Base-by-base conservation (phyloP, 2,888 invertebrate species). In the Kuschelorhynchus macadamiae region DNA sequence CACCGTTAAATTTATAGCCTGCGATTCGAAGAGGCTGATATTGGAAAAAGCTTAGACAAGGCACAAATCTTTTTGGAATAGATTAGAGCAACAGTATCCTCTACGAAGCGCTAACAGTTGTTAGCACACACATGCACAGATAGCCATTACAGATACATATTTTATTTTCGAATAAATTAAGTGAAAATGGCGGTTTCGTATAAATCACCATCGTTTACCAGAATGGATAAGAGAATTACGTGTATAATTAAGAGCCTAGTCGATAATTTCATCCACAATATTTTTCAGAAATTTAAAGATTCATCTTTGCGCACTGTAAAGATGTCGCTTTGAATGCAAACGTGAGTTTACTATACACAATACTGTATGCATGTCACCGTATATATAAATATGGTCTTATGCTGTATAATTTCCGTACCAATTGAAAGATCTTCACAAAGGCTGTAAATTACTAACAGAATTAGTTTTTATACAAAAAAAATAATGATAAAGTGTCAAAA, bases 31-130 rank as follows among this genome's bases (percentile, higher is more conserved):
- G 25, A 16, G 16, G 47, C 20, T 42, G 63, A 63, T 63, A 63
- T 63, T 55, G 63, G 63, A 63, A 63, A 62, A 55, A 46, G 63
- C 44, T 63, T 52, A 52, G 63, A 63, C 55, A 63, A 63, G 53
- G 47, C 63, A 63, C 63, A 63, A 63, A 63, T 63, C 63, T 63
- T 47, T 55, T 52, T 63, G 55, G 55, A 63, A 63, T 63, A 63
- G 63, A 63, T 63, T 63, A 55, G 55, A 46, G 20, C 32, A 14
- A 33, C 44, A 61, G 44, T 44, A 61, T 61, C 61, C 61, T 61
- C 42, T 52, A 44, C 30, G 42, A 52, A 47, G 50, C 50, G 47
- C 57, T 50, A 61, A 61, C 61, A 61, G 61, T 61, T 61, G 61
- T 61, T 61, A 52, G 50, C 44, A 42, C 61, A 50, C 42, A 61